Evolutionary conservation across 2,888 invertebrate species (phyloP), one percentile per base, ranked within the genome.

Genomic region (Melieria omissa): DNA sequence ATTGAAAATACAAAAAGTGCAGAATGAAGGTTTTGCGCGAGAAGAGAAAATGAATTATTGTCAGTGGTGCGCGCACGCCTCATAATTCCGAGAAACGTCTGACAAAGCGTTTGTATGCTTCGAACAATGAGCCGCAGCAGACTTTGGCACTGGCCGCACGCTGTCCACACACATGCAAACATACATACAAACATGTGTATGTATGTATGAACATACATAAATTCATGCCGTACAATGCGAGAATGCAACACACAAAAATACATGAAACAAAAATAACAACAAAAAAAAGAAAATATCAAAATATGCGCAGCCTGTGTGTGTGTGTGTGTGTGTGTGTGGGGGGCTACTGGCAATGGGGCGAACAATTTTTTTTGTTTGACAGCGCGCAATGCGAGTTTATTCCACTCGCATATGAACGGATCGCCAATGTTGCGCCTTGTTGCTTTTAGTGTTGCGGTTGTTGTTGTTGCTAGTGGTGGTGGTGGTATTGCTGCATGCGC

Each of bases 51-150:
- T 63, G 45, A 54, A 41, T 60, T 60, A 67, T 61, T 54, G 45
- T 69, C 44, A 14, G 10, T 29, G 29, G 8, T 47, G 4, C 29
- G 62, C 14, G 14, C 58, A 58, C 62, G 63, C 57, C 58, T 70
- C 55, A 46, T 16, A 42, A 64, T 70, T 64, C 70, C 41, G 65
- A 71, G 61, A 66, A 61, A 29, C 72, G 65, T 60, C 45, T 52
- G 54, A 64, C 68, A 65, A 72, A 78, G 52, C 63, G 44, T 42
- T 64, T 61, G 45, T 47, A 14, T 54, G 12, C 16, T 63, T 29
- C 7, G 41, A 62, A 62, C 62, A 63, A 63, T 45, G 63, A 16
- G 46, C 4, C 47, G 29, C 47, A 9, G 5, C 14, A 55, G 55
- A 3, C 8, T 55, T 29, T 29, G 29, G 29, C 29, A 29, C 29